Conservation (phyloP, 2,797 vertebrate genomes). For the Sebastolobus alascanus region DNA sequence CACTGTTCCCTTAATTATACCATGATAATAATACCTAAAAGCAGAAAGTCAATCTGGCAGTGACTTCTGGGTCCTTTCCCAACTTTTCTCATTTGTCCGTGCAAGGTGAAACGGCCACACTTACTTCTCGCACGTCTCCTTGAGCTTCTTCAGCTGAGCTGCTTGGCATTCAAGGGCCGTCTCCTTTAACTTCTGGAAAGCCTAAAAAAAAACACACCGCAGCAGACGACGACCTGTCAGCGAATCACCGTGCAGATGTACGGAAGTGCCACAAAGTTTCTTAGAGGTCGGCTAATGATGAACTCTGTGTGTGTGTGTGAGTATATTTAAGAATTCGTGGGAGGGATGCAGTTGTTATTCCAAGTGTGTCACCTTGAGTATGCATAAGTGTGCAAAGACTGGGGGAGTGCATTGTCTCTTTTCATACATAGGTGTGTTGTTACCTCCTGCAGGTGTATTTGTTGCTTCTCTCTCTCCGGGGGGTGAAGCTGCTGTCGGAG, state of each 20-base stretch:
- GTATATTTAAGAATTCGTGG: slow-evolving; percentile 2
- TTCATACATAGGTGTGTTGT: background rate
- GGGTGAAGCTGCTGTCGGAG: slow-evolving; percentile 83
- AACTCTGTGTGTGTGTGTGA: background rate
- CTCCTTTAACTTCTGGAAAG: slow-evolving; percentile 85
- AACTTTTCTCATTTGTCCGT: background rate
- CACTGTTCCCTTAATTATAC: background rate
- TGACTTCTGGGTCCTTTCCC: background rate
- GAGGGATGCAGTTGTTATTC: background rate
- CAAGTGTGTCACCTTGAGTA: slow-evolving; percentile 17
- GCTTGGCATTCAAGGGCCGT: slow-evolving; percentile 83
- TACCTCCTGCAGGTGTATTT: slow-evolving; percentile 86
- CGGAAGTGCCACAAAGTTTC: background rate
- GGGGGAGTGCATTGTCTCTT: background rate
- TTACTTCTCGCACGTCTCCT: slow-evolving; percentile 89
- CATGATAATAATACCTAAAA: background rate
- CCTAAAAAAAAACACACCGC: slow-evolving; percentile 71
- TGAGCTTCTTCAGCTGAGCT: slow-evolving; percentile 88
- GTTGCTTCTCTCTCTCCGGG: slow-evolving; percentile 81
- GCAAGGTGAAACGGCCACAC: slow-evolving; percentile 12
- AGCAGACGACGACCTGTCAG: slow-evolving; percentile 37
- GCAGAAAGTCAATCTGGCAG: background rate
- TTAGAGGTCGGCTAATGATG: slow-evolving; percentile 16
- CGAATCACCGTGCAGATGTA: slow-evolving; percentile 38
- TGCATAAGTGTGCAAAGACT: background rate